phyloP scores from a whole-genome alignment of 2,888 invertebrate species.

The Megalurothrips usitatus region DNA sequence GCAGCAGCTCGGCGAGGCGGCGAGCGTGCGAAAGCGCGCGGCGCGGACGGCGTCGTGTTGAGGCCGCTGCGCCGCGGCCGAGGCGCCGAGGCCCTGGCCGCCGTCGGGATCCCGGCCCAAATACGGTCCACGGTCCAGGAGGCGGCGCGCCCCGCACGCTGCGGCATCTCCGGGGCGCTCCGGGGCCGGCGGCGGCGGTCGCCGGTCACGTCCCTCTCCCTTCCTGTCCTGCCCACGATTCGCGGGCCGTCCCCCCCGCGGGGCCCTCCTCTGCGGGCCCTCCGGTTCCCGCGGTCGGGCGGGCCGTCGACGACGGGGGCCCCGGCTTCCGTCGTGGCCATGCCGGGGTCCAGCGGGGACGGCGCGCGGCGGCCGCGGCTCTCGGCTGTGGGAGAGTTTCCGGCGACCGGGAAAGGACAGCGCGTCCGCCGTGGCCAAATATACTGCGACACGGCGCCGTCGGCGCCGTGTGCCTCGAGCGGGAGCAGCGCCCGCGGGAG shows the following conservation, averaged over 20 bases:
- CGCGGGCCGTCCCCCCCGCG: background rate
- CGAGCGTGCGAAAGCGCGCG: too few species aligned
- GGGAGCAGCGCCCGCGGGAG: too few species aligned
- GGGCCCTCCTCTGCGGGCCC: background rate
- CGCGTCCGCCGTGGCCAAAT: constrained; percentile 8
- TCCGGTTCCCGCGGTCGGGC: background rate
- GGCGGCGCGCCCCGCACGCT: background rate
- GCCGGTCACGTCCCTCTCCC: background rate
- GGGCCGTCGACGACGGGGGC: too few species aligned
- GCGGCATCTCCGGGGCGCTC: background rate
- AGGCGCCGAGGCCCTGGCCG: too few species aligned
- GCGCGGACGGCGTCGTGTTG: too few species aligned
- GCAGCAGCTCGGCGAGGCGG: too few species aligned
- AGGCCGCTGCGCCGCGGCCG: too few species aligned
- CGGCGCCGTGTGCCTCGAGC: background rate
- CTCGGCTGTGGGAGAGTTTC: background rate
- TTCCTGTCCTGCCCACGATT: background rate
- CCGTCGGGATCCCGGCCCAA: background rate
- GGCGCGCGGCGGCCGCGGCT: background rate
- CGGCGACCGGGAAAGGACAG: constrained; percentile 5
- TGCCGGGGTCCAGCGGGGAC: background rate
- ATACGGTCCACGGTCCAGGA: background rate
- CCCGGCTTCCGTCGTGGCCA: background rate
- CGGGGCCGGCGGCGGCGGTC: background rate
- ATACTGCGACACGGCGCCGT: background rate